phyloP scores from a whole-genome alignment of 2,797 vertebrate species.

The Lagorchestes hirsutus region DNA sequence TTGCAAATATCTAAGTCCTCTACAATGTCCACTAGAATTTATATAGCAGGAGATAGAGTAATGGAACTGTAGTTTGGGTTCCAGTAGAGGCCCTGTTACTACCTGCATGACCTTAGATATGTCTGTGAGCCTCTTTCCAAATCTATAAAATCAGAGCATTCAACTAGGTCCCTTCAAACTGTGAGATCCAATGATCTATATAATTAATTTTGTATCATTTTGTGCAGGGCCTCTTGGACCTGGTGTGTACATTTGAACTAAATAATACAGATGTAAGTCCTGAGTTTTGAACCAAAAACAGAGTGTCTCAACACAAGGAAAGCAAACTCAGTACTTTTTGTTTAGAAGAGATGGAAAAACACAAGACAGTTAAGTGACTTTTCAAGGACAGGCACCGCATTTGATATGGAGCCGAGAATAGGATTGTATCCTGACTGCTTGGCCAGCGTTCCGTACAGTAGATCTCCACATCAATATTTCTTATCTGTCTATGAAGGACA shows the following conservation, averaged over 20 bases:
- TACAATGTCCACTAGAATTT: neutral
- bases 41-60: neutral
- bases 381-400: slow-evolving; percentile 47
- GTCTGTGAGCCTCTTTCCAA: neutral
- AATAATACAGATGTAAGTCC: slow-evolving; percentile 1
- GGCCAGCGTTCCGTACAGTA: slow-evolving; percentile 12
- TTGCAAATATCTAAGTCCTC: neutral
- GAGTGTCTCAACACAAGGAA: neutral
- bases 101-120: neutral
- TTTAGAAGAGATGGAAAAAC: slow-evolving; percentile 26
- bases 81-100: neutral
- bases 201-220: slow-evolving; percentile 12
- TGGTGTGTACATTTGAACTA: neutral
- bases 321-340: neutral
- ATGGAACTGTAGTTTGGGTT: neutral
- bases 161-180: neutral
- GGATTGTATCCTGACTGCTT: slow-evolving; percentile 12
- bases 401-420: slow-evolving; percentile 23
- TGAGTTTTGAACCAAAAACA: slow-evolving; percentile 49
- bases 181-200: neutral
- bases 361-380: slow-evolving; percentile 32
- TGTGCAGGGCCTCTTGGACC: slow-evolving; percentile 22
- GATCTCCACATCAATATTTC: slow-evolving; percentile 48
- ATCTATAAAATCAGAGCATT: neutral
- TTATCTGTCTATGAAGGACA: slow-evolving; percentile 34